These are phyloP conservation scores for Agraylea sexmaculata DNA, from an alignment of 1,140 invertebrate species.

Conservation along the genomic window DNA sequence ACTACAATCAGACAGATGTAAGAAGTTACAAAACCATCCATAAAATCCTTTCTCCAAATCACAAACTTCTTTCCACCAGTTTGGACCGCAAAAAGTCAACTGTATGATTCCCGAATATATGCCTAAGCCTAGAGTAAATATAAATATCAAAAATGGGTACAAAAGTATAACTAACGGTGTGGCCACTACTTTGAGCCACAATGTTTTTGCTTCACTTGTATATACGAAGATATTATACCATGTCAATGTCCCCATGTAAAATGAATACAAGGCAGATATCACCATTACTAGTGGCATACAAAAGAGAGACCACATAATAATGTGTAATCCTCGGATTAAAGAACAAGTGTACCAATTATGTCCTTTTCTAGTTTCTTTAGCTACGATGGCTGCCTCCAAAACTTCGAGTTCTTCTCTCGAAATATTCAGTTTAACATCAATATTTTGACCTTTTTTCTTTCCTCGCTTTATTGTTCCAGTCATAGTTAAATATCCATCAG, in stretches of 20 bases:
- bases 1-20: slow-evolving; percentile 57
- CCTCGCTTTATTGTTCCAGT: slow-evolving; percentile 63
- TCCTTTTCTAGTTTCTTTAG: slow-evolving; percentile 42
- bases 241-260: slow-evolving; percentile 63
- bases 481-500: slow-evolving; percentile 48
- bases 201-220: slow-evolving; percentile 55
- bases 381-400: slow-evolving; percentile 49
- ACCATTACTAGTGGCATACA: slow-evolving; percentile 53
- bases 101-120: slow-evolving; percentile 57
- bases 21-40: slow-evolving; percentile 58
- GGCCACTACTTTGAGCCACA: slow-evolving; percentile 45
- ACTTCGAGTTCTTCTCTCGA: slow-evolving; percentile 57
- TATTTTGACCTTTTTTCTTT: slow-evolving; percentile 57
- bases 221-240: slow-evolving; percentile 67
- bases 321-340: slow-evolving; percentile 49
- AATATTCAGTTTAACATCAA: slow-evolving; percentile 59
- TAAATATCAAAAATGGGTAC: slow-evolving; percentile 58
- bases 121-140: slow-evolving; percentile 51
- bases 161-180: slow-evolving; percentile 56
- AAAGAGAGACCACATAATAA: slow-evolving; percentile 51
- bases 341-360: slow-evolving; percentile 45
- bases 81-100: slow-evolving; percentile 53
- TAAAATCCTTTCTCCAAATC: slow-evolving; percentile 73
- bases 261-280: slow-evolving; percentile 52
- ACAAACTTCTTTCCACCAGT: slow-evolving; percentile 56